Evolutionary conservation across 1,140 invertebrate species (phyloP).

Genomic region (Scaptomyza graminum): DNA sequence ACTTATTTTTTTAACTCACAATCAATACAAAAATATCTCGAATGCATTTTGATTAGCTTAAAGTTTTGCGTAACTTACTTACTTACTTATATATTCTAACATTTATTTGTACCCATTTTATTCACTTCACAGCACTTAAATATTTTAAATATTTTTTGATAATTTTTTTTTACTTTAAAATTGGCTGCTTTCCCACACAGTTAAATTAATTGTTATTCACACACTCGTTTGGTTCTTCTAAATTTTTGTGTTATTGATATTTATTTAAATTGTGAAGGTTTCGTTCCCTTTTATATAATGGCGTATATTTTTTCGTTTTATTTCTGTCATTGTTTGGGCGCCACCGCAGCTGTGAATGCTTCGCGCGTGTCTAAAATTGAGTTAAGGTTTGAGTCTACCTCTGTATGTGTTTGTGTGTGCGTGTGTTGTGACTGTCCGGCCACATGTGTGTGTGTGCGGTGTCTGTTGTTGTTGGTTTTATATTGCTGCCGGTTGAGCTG

Average conservation of each 20-base stretch:
- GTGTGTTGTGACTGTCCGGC: constrained; percentile 5
- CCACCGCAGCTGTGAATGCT: constrained; percentile 39
- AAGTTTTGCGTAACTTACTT: no score
- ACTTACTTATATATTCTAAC: no score
- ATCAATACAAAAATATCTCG: no score
- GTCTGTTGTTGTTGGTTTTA: constrained; percentile 7
- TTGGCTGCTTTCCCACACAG: neutral
- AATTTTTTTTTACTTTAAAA: neutral
- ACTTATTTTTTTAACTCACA: no score
- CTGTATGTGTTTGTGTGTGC: constrained; percentile 16
- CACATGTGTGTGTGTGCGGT: constrained; percentile 7
- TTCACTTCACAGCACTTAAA: no score
- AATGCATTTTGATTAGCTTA: no score
- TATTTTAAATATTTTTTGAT: no score
- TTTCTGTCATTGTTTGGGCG: constrained; percentile 15
- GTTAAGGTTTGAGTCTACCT: constrained; percentile 23
- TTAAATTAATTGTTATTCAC: neutral
- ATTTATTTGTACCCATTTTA: neutral
- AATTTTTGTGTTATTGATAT: constrained; percentile 7
- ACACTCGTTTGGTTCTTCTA: neutral
- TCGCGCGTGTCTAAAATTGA: constrained; percentile 47
- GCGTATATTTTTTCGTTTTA: no score
- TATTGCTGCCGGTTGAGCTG: constrained; percentile 38
- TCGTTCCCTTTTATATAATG: no score
- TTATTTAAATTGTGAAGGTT: no score